Evolutionary conservation across 2,113 vertebrate genomes (phyloP).

Genomic region (Addax nasomaculatus): DNA sequence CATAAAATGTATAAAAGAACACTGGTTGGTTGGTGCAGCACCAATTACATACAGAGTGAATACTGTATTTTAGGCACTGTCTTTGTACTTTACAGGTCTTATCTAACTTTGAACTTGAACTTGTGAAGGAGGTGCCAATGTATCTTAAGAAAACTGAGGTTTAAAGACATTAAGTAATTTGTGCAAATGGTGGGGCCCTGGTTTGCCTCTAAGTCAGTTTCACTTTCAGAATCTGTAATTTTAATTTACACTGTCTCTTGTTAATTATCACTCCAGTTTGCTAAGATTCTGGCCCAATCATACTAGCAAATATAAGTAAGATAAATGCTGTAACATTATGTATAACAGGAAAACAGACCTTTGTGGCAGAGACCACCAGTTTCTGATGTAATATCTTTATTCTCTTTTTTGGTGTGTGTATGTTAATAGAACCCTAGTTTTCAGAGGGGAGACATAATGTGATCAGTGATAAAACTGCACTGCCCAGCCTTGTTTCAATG

Average conservation of each 20-base stretch:
- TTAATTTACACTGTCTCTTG: background rate
- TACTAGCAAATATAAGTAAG: background rate
- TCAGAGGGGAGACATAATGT: fast-evolving
- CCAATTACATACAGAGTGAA: background rate
- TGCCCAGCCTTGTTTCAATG: background rate
- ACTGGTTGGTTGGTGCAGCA: background rate
- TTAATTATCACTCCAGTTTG: background rate
- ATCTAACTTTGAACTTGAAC: background rate
- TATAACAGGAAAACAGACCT: background rate
- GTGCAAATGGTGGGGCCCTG: background rate
- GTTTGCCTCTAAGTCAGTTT: background rate
- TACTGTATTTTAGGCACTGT: background rate
- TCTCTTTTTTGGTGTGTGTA: background rate
- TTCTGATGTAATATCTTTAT: background rate
- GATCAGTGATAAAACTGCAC: background rate
- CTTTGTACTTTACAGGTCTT: background rate
- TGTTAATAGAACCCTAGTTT: background rate
- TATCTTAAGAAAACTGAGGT: background rate
- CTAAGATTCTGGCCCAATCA: background rate
- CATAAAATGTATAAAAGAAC: background rate
- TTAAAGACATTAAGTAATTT: background rate
- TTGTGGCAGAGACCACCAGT: background rate
- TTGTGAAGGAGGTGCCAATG: background rate
- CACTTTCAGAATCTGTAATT: background rate
- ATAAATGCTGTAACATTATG: background rate